Base-by-base conservation (phyloP, 1,140 invertebrate species). In the Riptortus pedestris region DNA sequence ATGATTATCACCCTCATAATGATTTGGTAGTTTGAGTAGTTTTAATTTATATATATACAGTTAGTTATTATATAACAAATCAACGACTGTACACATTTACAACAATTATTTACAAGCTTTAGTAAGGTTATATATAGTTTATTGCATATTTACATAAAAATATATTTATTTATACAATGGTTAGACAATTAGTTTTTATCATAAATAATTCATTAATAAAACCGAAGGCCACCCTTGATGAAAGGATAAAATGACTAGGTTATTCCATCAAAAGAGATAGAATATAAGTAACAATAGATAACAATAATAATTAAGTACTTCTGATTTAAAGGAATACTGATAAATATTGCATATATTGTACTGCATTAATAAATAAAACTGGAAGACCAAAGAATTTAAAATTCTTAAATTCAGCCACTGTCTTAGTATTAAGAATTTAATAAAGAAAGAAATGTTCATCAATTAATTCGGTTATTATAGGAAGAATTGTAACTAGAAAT, bases 101-200 rank as follows among this genome's bases (percentile, higher is more conserved):
- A 47, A 47, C 22, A 11, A 47, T 47, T 47, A 47, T 47, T 47
- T 47, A 47, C 45, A 47, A n/a, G 16, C 45, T 47, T 20, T 47
- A 47, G 22, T 47, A 20, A 47, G 9, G 18, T 47, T 3, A 20
- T 22, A n/a, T 47, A 20, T n/a, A 47, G 22, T n/a, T 3, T 1
- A 47, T 5, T n/a, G n/a, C 4, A 20, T 47, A 47, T 47, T 47
- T 47, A 47, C 45, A 47, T 1, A 47, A 47, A 47, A 47, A 47
- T 47, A 47, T 47, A 47, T 47, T 47, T 22, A 47, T 47, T 12
- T 47, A 47, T 47, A 47, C 45, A 45, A n/a, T n/a, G n/a, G n/a
- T n/a, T n/a, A n/a, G n/a, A 45, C 43, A 45, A 45, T 45, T 47
- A 47, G 45, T 47, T 47, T 20, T n/a, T 47, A 47, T 47, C 18